phyloP scores from a whole-genome alignment of 2,113 vertebrate species.

The Gymnobelideus leadbeateri region DNA sequence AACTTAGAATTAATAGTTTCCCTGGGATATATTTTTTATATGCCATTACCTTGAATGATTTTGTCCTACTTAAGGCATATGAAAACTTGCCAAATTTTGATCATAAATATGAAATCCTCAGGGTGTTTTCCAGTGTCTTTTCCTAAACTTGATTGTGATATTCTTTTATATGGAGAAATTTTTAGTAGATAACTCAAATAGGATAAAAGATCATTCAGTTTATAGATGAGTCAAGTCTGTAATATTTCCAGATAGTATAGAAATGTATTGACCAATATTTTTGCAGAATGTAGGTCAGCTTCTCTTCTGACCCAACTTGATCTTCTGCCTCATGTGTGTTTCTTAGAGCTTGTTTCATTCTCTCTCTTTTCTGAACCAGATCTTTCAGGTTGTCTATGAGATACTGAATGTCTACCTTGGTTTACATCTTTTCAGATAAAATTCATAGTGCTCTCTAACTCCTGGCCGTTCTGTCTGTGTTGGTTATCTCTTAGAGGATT shows the following conservation, averaged over 20 bases:
- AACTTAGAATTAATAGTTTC: background rate
- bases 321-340: constrained; percentile 46
- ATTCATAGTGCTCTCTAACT: background rate
- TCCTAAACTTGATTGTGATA: constrained; percentile 29
- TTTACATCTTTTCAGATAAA: background rate
- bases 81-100: constrained; percentile 52
- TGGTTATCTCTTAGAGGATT: background rate
- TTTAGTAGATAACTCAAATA: constrained; percentile 40
- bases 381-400: background rate
- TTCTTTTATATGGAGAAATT: background rate
- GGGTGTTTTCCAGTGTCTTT: background rate
- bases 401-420: constrained; percentile 23
- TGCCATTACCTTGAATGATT: constrained; percentile 24
- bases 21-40: background rate
- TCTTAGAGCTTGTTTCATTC: background rate
- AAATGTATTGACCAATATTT: constrained; percentile 30
- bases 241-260: constrained; percentile 48
- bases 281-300: background rate
- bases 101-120: constrained; percentile 39
- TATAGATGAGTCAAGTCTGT: background rate
- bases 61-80: constrained; percentile 42
- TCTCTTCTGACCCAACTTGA: constrained; percentile 18
- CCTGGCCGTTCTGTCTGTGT: background rate
- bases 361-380: background rate
- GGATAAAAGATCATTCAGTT: constrained; percentile 25